phyloP scores from a whole-genome alignment of 2,797 vertebrate genomes.

The Girardinus metallicus region DNA sequence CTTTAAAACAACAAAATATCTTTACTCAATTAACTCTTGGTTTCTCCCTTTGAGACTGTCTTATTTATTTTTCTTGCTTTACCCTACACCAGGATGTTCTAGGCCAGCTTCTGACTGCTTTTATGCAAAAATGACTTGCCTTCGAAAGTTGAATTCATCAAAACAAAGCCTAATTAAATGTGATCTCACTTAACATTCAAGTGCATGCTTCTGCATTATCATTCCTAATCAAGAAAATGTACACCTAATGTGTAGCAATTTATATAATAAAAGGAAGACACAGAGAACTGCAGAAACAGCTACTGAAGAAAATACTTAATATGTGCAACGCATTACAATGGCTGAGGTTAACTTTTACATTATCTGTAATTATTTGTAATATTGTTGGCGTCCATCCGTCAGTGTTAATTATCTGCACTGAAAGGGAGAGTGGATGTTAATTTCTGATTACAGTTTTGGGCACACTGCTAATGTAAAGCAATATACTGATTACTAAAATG shows the following conservation, averaged over 20 bases:
- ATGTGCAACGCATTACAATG: neutral
- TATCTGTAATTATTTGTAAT: neutral
- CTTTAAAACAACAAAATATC: conserved; percentile 82
- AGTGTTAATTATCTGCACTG: neutral
- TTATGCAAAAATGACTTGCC: conserved; percentile 2
- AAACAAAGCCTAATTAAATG: conserved; percentile 20
- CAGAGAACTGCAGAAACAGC: neutral
- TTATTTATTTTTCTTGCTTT: conserved; percentile 48
- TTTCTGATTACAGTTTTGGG: conserved; percentile 8
- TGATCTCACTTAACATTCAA: conserved; percentile 6
- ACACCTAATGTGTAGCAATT: neutral
- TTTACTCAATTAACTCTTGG: conserved; percentile 78
- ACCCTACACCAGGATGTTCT: conserved; percentile 35
- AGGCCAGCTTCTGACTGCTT: conserved; percentile 28
- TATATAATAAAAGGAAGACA: no score
- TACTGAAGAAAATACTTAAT: neutral
- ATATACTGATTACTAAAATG: conserved; percentile 1
- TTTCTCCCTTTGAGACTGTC: conserved; percentile 50
- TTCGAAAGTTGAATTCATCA: conserved; percentile 14
- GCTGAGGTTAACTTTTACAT: conserved; percentile 5
- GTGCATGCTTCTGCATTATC: conserved; percentile 7
- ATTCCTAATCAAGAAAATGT: conserved; percentile 8
- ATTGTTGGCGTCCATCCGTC: neutral
- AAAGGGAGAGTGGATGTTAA: conserved; percentile 1
- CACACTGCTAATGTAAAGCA: neutral